phyloP scores from a whole-genome alignment of 2,888 invertebrate genomes.

The Lottia scabra region DNA sequence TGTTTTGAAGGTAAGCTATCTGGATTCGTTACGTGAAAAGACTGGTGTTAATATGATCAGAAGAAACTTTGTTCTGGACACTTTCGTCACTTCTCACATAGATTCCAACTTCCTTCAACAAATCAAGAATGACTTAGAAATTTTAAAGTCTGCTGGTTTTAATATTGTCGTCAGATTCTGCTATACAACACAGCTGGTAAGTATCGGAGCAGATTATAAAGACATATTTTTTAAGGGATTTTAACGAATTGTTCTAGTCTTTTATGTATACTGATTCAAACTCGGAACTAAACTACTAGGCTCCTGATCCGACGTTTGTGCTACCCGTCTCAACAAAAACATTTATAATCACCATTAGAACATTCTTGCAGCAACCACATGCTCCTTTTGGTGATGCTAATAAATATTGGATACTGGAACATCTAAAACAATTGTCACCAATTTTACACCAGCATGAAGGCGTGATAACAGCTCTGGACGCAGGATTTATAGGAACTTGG shows the following conservation, averaged over 20 bases:
- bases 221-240: too few relatives aligned
- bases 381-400: constrained; percentile 30
- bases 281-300: too few relatives aligned
- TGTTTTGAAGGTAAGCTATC: not conserved
- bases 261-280: too few relatives aligned
- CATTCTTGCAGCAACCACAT: constrained; percentile 3
- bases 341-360: too few relatives aligned
- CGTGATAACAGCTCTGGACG: constrained; percentile 24
- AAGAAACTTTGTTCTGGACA: constrained; percentile 26
- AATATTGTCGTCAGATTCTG: constrained; percentile 26
- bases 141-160: constrained; percentile 16
- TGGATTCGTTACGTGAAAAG: constrained; percentile 13
- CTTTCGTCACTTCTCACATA: constrained; percentile 17
- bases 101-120: constrained; percentile 21
- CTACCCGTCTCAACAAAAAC: too few relatives aligned
- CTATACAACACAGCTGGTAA: constrained; percentile 24
- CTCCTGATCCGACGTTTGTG: too few relatives aligned
- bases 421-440: constrained; percentile 26
- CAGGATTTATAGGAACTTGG: constrained; percentile 33
- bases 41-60: constrained; percentile 24
- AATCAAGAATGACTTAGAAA: constrained; percentile 22
- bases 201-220: not conserved
- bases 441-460: constrained; percentile 23
- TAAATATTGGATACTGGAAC: constrained; percentile 23
- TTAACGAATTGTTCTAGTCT: too few relatives aligned